Evolutionary conservation across 2,113 vertebrate species (phyloP).

Genomic region (Oryctolagus cuniculus): mOryCun1.1 NC_091433.1:38813001-38813500

Average conservation of each 20-base stretch:
- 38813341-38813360: slow-evolving; percentile 6
- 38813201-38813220: slow-evolving; percentile 75
- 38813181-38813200: slow-evolving; percentile 71
- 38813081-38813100: slow-evolving; percentile 71
- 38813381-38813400: neutral
- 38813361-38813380: neutral
- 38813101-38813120: neutral
- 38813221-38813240: slow-evolving; percentile 66
- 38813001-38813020: slow-evolving; percentile 74
- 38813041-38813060: slow-evolving; percentile 67
- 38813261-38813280: slow-evolving; percentile 49
- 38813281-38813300: slow-evolving; percentile 11
- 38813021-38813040: slow-evolving; percentile 68
- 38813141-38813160: slow-evolving; percentile 81
- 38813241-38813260: slow-evolving; percentile 71
- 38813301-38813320: slow-evolving; percentile 55
- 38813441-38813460: slow-evolving; percentile 90
- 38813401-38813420: neutral
- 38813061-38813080: slow-evolving; percentile 57
- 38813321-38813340: slow-evolving; percentile 67
- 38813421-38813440: slow-evolving; percentile 76
- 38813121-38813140: neutral
- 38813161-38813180: slow-evolving; percentile 67
- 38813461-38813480: slow-evolving; percentile 92
- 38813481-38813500: slow-evolving; percentile 67